phyloP scores from a whole-genome alignment of 2,113 vertebrate species.

The Promerops cafer region DNA sequence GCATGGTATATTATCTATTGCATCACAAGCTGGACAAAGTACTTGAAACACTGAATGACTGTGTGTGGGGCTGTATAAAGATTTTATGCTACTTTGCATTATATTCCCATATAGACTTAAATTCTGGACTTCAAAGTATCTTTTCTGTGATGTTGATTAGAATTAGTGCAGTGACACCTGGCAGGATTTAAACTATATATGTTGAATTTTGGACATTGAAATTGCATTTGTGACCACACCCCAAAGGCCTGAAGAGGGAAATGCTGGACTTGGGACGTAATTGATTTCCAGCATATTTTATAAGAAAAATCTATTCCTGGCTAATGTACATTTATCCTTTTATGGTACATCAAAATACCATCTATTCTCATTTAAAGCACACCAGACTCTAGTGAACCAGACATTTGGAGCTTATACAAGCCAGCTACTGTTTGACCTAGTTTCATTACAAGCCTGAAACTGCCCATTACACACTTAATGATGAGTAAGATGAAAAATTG shows the following conservation, averaged over 20 bases:
- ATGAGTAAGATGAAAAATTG: constrained; percentile 55
- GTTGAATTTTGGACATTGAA: background rate
- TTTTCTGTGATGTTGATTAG: background rate
- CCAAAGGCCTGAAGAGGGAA: background rate
- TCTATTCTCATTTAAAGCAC: constrained; percentile 18
- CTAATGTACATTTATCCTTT: background rate
- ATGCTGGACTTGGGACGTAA: background rate
- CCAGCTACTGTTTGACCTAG: constrained; percentile 51
- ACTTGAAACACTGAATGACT: background rate
- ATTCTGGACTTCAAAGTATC: background rate
- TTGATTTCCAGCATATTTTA: background rate
- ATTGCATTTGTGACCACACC: background rate
- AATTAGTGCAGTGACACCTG: background rate
- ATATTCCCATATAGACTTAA: background rate
- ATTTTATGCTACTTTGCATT: background rate
- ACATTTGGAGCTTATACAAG: constrained; percentile 44
- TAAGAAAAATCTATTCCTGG: background rate
- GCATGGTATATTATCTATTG: background rate
- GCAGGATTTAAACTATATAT: background rate
- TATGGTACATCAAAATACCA: constrained; percentile 22
- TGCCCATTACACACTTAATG: constrained; percentile 54
- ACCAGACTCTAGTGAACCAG: constrained; percentile 10
- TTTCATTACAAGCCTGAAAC: constrained; percentile 53
- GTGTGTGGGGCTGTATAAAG: background rate
- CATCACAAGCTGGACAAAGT: background rate